Evolutionary conservation across 53 echinoderm and acorn worm genomes (phyloP).

Genomic region (Arbacia lixula): DNA sequence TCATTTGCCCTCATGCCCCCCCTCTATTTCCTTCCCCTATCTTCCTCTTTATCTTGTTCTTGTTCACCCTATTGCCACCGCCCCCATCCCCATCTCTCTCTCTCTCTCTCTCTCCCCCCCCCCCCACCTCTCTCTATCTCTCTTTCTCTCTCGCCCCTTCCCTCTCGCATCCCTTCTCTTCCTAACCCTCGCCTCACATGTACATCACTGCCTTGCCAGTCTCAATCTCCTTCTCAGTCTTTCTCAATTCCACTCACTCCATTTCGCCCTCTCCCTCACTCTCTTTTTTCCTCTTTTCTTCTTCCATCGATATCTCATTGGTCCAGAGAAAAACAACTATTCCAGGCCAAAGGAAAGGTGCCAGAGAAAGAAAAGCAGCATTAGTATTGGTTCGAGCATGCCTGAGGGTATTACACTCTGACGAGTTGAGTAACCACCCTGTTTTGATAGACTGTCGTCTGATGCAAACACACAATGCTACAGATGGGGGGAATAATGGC

Average conservation of each 20-base stretch:
- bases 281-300: neutral
- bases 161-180: too few species aligned
- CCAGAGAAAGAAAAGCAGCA: neutral
- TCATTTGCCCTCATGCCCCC: neutral
- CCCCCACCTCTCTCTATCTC: neutral
- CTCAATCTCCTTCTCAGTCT: neutral
- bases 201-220: too few species aligned
- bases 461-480: too few species aligned
- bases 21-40: neutral
- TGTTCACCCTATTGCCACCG: neutral
- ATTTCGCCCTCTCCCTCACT: neutral
- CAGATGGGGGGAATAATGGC: too few species aligned
- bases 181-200: too few species aligned
- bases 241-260: neutral
- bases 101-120: neutral
- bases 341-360: neutral
- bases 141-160: neutral
- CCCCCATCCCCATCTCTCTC: neutral
- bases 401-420: too few species aligned
- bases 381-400: neutral
- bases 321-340: too few species aligned
- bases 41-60: neutral
- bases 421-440: too few species aligned
- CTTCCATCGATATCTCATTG: conserved; percentile 2
- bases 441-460: too few species aligned